These are phyloP conservation scores for Bombus fervidus DNA, from an alignment of 1,140 invertebrate species.

Conservation along the genomic window DNA sequence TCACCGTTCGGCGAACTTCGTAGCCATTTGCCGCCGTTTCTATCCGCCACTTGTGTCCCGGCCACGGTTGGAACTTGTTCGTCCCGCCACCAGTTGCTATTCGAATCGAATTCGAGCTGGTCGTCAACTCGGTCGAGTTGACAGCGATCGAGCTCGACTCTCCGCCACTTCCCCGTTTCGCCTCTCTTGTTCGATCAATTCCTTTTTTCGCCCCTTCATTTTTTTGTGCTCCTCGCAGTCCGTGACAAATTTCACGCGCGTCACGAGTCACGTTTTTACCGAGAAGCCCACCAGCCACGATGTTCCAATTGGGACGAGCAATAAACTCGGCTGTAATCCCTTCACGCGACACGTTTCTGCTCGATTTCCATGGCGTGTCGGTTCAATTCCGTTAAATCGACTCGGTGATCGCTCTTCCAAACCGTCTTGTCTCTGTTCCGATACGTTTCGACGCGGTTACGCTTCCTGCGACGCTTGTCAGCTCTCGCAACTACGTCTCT, in stretches of 20 bases:
- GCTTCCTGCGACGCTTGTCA: no score
- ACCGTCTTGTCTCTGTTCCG: background rate
- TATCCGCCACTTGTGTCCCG: slow-evolving; percentile 19
- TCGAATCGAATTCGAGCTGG: slow-evolving; percentile 30
- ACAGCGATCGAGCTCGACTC: slow-evolving; percentile 13
- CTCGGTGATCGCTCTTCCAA: slow-evolving; percentile 9
- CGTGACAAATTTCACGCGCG: slow-evolving; percentile 28
- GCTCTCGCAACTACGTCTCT: no score
- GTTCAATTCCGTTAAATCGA: slow-evolving; percentile 35
- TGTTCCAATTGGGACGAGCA: slow-evolving; percentile 14
- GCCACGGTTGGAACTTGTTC: background rate
- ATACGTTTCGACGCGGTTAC: no score
- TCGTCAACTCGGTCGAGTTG: slow-evolving; percentile 16
- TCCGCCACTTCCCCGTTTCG: background rate
- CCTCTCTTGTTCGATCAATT: background rate
- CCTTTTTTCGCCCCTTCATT: background rate
- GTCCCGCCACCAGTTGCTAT: slow-evolving; percentile 35
- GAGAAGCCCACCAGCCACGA: background rate
- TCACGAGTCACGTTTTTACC: slow-evolving; percentile 33
- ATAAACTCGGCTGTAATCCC: slow-evolving; percentile 39
- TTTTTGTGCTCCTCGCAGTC: background rate
- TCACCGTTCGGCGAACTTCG: slow-evolving; percentile 44
- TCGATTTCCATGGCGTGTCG: slow-evolving; percentile 23
- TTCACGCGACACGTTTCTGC: background rate
- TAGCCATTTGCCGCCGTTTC: slow-evolving; percentile 18